A percentile compares a stretch with the other conserved stretches of the same genome.
Evolutionary conservation across 2,888 invertebrate genomes (phyloP).

Genomic region (Eupithecia vulgata): DNA sequence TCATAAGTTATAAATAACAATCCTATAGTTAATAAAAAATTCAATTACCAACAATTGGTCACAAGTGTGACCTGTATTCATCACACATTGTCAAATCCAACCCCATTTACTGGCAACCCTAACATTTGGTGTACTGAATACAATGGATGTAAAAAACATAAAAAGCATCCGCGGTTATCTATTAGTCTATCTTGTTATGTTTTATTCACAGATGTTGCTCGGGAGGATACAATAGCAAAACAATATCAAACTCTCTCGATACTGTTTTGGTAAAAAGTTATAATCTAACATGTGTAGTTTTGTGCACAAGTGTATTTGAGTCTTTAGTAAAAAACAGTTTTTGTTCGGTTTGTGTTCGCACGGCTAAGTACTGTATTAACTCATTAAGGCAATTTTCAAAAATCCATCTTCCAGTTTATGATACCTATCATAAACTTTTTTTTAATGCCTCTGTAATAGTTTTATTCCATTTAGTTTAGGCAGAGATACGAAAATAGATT

Average conservation of each 20-base stretch:
- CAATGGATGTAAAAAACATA: conserved; percentile 75
- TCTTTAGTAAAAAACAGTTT: background rate
- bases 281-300: background rate
- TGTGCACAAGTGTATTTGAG: conserved; percentile 3
- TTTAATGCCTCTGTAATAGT: no score
- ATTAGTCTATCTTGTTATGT: conserved; percentile 83
- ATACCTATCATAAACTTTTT: no score
- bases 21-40: conserved; percentile 72
- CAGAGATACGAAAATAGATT: no score
- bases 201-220: conserved; percentile 74
- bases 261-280: background rate
- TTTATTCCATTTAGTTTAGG: no score
- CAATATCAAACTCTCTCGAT: conserved; percentile 12
- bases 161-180: conserved; percentile 83
- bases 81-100: conserved; percentile 62
- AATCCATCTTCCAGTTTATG: no score
- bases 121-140: conserved; percentile 76
- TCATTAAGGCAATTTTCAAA: no score
- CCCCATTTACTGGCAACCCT: conserved; percentile 60
- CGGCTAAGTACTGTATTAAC: no score
- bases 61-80: conserved; percentile 72
- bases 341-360: background rate
- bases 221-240: conserved; percentile 9
- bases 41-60: conserved; percentile 78
- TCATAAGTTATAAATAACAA: conserved; percentile 22